Evolutionary conservation across 2,113 vertebrate species (phyloP), one percentile per base, ranked within the genome.

Genomic region (Philantomba maxwellii): DNA sequence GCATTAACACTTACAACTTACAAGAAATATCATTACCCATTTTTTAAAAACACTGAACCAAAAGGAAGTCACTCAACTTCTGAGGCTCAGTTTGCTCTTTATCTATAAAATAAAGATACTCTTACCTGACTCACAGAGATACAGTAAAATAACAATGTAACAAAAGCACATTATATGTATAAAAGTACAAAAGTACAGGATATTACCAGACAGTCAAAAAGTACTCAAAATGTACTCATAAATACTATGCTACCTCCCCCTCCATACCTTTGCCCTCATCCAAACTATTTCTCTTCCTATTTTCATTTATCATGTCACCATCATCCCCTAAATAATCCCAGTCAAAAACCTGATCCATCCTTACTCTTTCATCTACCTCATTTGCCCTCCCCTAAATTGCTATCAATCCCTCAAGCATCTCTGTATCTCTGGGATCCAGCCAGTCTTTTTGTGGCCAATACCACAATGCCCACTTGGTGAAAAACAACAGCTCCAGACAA

Each of bases 31-130:
- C n/a, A 83, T 51, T 64, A 57, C 4, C 39, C 23, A 25, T 83
- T 75, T 95, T 88, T 89, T 47, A 45, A 45, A 77, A 92, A 87
- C 25, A 90, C 5, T 77, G 43, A 94, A 75, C 30, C 77, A 93
- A 66, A 66, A 97, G 30, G 93, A 60, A 94, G 43, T 36, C 66
- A 91, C 2, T 95, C 36, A 64, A 88, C 19, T 36, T 91, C 64
- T 78, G 11, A 92, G 26, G 10, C 36, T 88, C 53, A 17, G 30
- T 90, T 92, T 96, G 45, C 45, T 95, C 51, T 82, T 39, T 73
- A 39, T 39, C 53, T 81, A 5, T 73, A 93, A 97, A 92, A 94
- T 55, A 95, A 85, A 93, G 55, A 88, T 57, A 66, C 39, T 82
- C 70, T 57, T 77, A 87, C 1, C 13, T 55, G 23, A 47, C 4